Percentiles rank a stretch among this genome's conserved stretches.
phyloP scores from a whole-genome alignment of 2,113 vertebrate species.

The Maccullochella peelii region DNA sequence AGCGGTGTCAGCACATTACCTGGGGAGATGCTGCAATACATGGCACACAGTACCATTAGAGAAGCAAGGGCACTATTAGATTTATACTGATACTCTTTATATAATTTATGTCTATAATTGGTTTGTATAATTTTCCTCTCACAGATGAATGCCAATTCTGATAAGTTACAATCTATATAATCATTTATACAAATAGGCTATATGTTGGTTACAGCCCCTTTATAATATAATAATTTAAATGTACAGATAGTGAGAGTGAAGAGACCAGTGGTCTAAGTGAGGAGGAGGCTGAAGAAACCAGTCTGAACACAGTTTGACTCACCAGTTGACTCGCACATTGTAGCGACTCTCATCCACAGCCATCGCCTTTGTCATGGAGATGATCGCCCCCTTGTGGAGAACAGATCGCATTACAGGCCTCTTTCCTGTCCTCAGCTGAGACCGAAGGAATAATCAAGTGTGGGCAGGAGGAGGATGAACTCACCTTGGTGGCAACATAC shows the following conservation, averaged over 20 bases:
- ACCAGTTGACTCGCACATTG: slow-evolving; percentile 89
- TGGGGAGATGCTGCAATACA: slow-evolving; percentile 84
- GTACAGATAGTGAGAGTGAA: neutral
- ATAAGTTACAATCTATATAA: too few relatives aligned
- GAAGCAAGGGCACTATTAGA: neutral
- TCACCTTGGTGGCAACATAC: slow-evolving; percentile 89
- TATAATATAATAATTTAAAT: neutral
- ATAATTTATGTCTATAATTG: too few relatives aligned
- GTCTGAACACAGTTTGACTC: slow-evolving; percentile 47
- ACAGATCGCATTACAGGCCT: slow-evolving; percentile 12
- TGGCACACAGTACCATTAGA: neutral
- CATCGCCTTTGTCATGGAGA: slow-evolving; percentile 90
- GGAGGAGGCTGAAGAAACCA: too few relatives aligned
- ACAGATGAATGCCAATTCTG: neutral
- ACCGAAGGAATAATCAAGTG: neutral
- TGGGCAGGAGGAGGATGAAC: neutral
- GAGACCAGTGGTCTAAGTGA: too few relatives aligned
- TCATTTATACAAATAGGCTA: too few relatives aligned
- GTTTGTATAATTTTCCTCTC: neutral
- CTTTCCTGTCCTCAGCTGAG: neutral
- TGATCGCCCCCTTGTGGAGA: slow-evolving; percentile 86
- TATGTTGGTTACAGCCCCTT: too few relatives aligned
- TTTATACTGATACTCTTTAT: neutral
- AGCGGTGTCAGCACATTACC: slow-evolving; percentile 88
- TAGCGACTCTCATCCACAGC: slow-evolving; percentile 88